These are phyloP conservation scores for Diphyllodes magnificus DNA, from an alignment of 2,113 vertebrate species.

Conservation along the genomic window DNA sequence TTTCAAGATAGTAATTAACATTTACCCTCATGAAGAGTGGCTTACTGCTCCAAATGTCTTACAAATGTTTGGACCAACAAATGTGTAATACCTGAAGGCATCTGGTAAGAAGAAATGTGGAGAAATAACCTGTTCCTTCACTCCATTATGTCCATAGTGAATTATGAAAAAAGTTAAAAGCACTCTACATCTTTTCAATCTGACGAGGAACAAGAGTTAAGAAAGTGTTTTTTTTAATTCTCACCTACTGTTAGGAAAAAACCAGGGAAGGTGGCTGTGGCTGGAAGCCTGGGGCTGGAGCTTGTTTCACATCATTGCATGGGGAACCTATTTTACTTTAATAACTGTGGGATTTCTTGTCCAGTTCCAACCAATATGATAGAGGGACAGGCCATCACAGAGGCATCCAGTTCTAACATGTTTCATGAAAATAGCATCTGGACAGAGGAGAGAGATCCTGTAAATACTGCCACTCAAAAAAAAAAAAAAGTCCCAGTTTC, in stretches of 20 bases:
- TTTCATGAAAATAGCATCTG: not conserved
- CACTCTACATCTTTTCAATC: not conserved
- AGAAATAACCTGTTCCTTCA: not conserved
- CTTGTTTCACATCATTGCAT: not conserved
- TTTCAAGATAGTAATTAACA: not conserved
- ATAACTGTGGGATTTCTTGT: not conserved
- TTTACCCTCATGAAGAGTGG: not conserved
- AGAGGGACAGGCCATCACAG: not conserved
- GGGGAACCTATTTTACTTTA: not conserved
- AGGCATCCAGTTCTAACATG: accelerated
- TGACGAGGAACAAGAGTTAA: not conserved
- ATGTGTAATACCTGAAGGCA: not conserved
- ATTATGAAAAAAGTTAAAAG: not conserved
- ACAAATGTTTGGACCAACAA: not conserved
- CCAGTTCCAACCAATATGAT: not conserved
- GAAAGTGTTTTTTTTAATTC: not conserved
- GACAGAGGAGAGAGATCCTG: not conserved
- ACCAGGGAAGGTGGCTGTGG: not conserved
- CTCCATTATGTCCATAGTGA: too few relatives aligned
- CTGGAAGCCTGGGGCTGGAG: not conserved
- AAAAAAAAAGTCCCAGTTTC: not conserved
- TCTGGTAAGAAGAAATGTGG: not conserved
- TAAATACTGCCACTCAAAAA: not conserved
- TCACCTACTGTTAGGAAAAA: not conserved
- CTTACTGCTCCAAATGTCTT: not conserved